phyloP scores from a whole-genome alignment of 2,113 vertebrate genomes.

The Otocyon megalotis region DNA sequence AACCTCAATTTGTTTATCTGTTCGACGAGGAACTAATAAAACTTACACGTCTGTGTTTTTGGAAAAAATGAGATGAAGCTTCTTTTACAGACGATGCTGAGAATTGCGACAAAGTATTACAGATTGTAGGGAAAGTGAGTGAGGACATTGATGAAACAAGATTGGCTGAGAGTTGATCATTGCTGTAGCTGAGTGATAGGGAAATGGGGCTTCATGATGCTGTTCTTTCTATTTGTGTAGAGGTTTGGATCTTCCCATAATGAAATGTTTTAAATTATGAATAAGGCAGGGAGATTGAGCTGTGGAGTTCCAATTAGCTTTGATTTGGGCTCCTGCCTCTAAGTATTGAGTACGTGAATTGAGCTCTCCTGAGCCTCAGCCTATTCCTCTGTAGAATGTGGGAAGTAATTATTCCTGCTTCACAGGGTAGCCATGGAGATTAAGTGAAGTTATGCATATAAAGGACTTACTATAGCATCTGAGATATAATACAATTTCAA shows the following conservation, averaged over 20 bases:
- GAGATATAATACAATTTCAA: neutral
- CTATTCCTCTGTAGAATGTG: neutral
- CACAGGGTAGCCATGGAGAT: neutral
- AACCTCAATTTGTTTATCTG: neutral
- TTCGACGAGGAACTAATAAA: neutral
- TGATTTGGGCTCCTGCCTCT: neutral
- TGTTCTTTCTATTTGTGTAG: neutral
- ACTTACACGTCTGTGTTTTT: neutral
- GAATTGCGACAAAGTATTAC: neutral
- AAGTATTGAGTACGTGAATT: neutral
- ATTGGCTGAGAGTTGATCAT: neutral
- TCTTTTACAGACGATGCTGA: neutral
- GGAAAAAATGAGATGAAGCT: constrained; percentile 14
- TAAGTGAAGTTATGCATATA: neutral
- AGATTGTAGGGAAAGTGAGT: neutral
- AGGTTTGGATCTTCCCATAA: constrained; percentile 19
- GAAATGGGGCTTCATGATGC: neutral
- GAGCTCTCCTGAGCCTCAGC: neutral
- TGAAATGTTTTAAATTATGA: constrained; percentile 36
- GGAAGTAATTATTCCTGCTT: neutral
- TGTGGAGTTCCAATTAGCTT: neutral
- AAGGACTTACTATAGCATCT: neutral
- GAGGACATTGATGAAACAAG: neutral
- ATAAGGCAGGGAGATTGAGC: neutral
- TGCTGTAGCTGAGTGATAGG: neutral